Evolutionary conservation across 2,888 invertebrate genomes (phyloP).

Genomic region (Graphium colonna): DNA sequence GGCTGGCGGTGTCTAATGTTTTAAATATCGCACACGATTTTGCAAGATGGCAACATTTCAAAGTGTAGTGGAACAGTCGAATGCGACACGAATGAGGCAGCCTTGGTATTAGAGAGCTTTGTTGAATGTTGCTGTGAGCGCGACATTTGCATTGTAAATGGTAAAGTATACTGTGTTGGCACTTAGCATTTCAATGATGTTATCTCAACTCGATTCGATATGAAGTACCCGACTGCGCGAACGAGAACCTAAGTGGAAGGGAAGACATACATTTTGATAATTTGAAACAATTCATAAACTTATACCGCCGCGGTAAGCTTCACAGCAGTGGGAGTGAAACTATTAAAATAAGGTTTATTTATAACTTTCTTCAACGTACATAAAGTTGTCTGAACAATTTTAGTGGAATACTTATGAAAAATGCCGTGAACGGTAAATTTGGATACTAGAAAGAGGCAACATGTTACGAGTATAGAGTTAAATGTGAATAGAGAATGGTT

Average conservation of each 20-base stretch:
- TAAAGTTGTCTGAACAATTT: too few species aligned
- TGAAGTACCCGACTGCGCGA: background rate
- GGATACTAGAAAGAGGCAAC: too few species aligned
- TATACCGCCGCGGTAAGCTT: conserved; percentile 2
- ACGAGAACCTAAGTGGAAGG: too few species aligned
- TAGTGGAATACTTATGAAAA: too few species aligned
- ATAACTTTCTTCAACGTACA: too few species aligned
- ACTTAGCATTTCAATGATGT: conserved; percentile 1
- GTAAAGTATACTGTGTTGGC: conserved; percentile 14
- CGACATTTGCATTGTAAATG: conserved; percentile 20
- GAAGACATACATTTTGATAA: too few species aligned
- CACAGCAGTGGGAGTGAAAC: too few species aligned
- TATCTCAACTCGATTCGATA: background rate
- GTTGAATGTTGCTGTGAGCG: conserved; percentile 4
- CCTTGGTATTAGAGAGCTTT: conserved; percentile 15
- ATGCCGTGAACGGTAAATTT: too few species aligned
- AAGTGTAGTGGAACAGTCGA: background rate
- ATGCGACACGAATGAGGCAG: conserved; percentile 2
- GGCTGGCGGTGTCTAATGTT: background rate
- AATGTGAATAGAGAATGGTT: too few species aligned
- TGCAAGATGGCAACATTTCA: conserved; percentile 16
- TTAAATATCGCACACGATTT: conserved; percentile 9
- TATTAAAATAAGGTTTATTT: too few species aligned
- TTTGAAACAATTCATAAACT: too few species aligned
- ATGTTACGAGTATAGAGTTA: too few species aligned